Percentiles rank a stretch among this genome's conserved stretches.
Conservation (phyloP, 2,888 invertebrate species). For the Stegophylla sp. region DNA sequence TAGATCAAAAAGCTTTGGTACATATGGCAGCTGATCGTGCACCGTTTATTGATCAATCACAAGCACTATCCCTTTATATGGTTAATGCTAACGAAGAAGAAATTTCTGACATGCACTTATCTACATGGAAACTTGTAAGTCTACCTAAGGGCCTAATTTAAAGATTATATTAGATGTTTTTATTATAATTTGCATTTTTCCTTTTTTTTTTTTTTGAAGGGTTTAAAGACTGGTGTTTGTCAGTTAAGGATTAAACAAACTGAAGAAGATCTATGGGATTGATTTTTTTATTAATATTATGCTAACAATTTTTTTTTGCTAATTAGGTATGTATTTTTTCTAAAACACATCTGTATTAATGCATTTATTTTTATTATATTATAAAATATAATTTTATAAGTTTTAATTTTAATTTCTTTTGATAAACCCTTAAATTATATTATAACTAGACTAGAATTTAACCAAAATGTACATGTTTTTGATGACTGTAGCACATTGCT, state of each 20-base stretch:
- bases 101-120: constrained; percentile 97
- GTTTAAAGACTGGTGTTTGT: constrained; percentile 98
- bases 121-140: constrained; percentile 85
- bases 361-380: neutral
- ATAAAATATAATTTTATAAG: neutral
- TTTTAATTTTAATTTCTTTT: neutral
- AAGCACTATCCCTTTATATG: constrained; percentile 96
- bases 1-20: constrained; percentile 88
- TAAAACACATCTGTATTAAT: neutral
- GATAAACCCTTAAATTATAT: neutral
- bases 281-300: neutral
- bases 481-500: too few relatives aligned
- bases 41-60: constrained; percentile 98
- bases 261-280: constrained; percentile 42
- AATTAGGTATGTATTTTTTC: constrained; percentile 17
- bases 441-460: too few relatives aligned
- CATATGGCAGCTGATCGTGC: constrained; percentile 98
- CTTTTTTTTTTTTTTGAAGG: constrained; percentile 66
- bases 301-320: neutral
- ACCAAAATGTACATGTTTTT: too few relatives aligned
- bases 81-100: constrained; percentile 93
- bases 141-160: neutral
- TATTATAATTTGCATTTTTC: neutral
- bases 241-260: constrained; percentile 87
- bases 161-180: neutral